Evolutionary conservation across 2,797 vertebrate species (phyloP), one percentile per base, ranked within the genome.

Genomic region (Clangula hyemalis): DNA sequence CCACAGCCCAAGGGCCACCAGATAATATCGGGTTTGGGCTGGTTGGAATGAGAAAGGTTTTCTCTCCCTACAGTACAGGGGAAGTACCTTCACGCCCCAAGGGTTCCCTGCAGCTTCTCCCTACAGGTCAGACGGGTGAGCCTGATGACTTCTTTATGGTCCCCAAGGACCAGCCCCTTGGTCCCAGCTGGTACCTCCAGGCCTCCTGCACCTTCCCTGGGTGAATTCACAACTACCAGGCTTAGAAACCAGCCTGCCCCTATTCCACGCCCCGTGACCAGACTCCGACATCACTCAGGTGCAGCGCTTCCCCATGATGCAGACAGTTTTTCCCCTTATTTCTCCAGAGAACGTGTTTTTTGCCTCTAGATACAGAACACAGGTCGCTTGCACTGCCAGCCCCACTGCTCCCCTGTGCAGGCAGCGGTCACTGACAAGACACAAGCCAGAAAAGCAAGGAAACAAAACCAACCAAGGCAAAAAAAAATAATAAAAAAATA

Each of bases 401-500:
- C 41, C 47, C 20, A 5, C 7, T 15, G 30, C 57, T 7, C 8
- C 24, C 56, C 60, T 25, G 51, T 21, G 34, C 81, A 65, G 20
- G 8, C n/a, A 4, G n/a, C 1, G n/a, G n/a, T 41, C 66, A 7
- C 71, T 7, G 45, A 25, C 57, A 34, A 70, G 8, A 4, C 2
- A 62, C 3, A 6, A 0, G 7, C 4, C 71, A 56, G 49, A 78
- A 38, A 60, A 74, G 5, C 75, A 72, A n/a, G 21, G 30, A 30
- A 86, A 66, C 10, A 82, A 64, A 61, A 4, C 2, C n/a, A 24
- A 30, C 4, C 20, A 12, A 60, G 43, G 9, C 56, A 39, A 25
- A 0, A 13, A 72, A 10, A 41, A 47, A 28, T n/a, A n/a, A n/a
- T n/a, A n/a, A 0, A 13, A 49, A 30, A 0, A 13, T 43, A 57